phyloP scores from a whole-genome alignment of 1,140 invertebrate genomes.

The Cephus cinctus region DNA sequence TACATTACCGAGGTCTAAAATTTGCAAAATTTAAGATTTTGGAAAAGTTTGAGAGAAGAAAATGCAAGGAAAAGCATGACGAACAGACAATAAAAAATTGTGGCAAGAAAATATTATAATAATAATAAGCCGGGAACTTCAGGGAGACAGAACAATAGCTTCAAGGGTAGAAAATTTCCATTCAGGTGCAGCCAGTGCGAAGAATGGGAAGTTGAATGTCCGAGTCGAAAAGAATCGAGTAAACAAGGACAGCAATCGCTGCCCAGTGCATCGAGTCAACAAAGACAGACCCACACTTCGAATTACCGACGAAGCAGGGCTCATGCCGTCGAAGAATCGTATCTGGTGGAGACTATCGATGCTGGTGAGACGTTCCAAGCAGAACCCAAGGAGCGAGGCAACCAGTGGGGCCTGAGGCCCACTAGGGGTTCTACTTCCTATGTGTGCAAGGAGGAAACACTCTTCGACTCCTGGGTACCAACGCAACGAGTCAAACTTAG shows the following conservation, averaged over 20 bases:
- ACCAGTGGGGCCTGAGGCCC: too few relatives aligned
- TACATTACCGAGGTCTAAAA: too few relatives aligned
- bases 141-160: neutral
- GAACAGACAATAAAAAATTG: neutral
- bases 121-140: neutral
- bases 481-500: neutral
- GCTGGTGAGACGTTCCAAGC: too few relatives aligned
- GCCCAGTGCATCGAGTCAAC: neutral
- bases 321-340: too few relatives aligned
- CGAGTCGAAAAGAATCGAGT: neutral
- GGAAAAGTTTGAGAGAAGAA: conserved; percentile 2
- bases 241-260: too few relatives aligned
- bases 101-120: neutral
- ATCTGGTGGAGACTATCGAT: too few relatives aligned
- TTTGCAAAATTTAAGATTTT: conserved; percentile 2
- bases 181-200: conserved; percentile 6
- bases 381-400: too few relatives aligned
- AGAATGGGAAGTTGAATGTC: neutral
- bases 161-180: neutral
- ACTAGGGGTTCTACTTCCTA: neutral
- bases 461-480: conserved; percentile 2
- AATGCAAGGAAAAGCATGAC: neutral
- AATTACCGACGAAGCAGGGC: too few relatives aligned
- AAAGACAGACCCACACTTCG: too few relatives aligned
- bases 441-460: conserved; percentile 1